These are phyloP conservation scores for Eulemur rufifrons DNA, from an alignment of 2,113 vertebrate species.

Conservation along the genomic window DNA sequence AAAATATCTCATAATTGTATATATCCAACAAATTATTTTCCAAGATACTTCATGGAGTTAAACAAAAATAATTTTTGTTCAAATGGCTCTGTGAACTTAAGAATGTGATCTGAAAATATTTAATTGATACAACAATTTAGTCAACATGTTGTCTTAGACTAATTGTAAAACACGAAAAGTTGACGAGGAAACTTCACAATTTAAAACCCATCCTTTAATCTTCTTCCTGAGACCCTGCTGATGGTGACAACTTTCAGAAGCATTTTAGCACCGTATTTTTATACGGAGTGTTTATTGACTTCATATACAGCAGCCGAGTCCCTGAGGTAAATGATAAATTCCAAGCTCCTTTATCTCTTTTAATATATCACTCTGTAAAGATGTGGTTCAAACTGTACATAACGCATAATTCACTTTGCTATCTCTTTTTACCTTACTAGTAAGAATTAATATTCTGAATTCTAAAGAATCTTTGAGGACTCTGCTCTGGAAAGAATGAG, in stretches of 20 bases:
- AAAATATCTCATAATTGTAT: not conserved
- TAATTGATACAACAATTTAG: not conserved
- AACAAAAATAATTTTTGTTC: slow-evolving; percentile 1
- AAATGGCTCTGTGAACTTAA: not conserved
- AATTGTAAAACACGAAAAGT: not conserved
- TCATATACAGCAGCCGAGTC: not conserved
- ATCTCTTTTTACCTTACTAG: not conserved
- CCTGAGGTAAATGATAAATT: not conserved
- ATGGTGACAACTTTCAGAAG: not conserved
- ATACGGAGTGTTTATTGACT: not conserved
- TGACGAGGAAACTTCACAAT: not conserved
- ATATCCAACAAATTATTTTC: not conserved
- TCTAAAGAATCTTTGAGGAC: not conserved
- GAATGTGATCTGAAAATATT: not conserved
- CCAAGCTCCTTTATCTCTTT: not conserved
- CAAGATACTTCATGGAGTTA: not conserved
- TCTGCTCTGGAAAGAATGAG: not conserved
- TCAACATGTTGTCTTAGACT: not conserved
- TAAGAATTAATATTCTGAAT: not conserved
- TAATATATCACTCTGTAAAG: not conserved
- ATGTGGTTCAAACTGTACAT: not conserved
- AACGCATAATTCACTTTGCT: not conserved
- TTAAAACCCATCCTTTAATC: not conserved
- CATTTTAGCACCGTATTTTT: not conserved
- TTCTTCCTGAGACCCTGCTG: not conserved